Conservation (phyloP, 2,888 invertebrate species). For the Ecliptopera silaceata region DNA sequence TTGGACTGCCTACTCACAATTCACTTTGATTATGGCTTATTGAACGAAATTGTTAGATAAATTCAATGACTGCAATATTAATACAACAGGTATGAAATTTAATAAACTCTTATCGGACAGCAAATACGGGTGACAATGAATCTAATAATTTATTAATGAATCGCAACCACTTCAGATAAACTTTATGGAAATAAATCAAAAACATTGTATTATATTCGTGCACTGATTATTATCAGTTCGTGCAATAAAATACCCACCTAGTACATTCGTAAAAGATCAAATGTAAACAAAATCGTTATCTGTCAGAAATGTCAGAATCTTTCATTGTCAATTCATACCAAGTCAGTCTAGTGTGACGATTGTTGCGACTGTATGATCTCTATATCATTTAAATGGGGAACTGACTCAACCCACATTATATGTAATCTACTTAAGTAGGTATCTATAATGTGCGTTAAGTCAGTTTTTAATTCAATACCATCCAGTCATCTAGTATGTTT, state of each 20-base stretch:
- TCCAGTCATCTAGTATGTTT: too few species aligned
- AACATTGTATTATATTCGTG: neutral
- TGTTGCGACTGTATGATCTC: too few species aligned
- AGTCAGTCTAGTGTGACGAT: too few species aligned
- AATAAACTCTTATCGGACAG: constrained; percentile 72
- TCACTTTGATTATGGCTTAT: constrained; percentile 68
- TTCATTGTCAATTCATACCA: too few species aligned
- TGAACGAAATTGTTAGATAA: constrained; percentile 64
- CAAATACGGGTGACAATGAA: constrained; percentile 60
- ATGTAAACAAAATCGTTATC: too few species aligned
- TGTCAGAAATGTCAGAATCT: too few species aligned
- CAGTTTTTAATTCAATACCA: too few species aligned
- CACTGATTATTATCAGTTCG: neutral
- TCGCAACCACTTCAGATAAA: constrained; percentile 56
- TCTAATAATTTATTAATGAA: constrained; percentile 67
- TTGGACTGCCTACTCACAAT: constrained; percentile 54
- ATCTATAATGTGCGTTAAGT: too few species aligned
- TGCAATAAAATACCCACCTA: neutral
- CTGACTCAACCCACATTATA: too few species aligned
- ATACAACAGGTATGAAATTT: constrained; percentile 66
- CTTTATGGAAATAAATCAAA: constrained; percentile 3
- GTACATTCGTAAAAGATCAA: too few species aligned
- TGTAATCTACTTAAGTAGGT: too few species aligned
- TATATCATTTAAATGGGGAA: too few species aligned
- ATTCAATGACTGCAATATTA: constrained; percentile 57